A percentile compares a stretch with the other conserved stretches of the same genome.
Conservation (phyloP, 2,888 invertebrate species). For the Drosophila kambysellisi region DNA sequence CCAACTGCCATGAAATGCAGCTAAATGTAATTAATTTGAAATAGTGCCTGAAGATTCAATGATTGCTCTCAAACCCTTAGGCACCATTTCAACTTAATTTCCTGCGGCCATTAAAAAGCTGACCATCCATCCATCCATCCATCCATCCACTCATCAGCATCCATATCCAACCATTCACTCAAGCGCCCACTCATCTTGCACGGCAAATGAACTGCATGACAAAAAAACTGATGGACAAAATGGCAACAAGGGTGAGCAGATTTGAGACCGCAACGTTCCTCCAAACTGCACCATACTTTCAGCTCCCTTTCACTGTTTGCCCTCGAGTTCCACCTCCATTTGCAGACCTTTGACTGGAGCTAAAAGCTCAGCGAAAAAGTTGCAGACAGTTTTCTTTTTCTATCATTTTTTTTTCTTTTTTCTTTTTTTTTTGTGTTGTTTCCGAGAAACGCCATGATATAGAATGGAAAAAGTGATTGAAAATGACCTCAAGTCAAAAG, state of each 20-base stretch:
- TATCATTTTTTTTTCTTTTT: slow-evolving; percentile 12
- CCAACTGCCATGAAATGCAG: slow-evolving; percentile 17
- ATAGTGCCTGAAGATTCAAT: slow-evolving; percentile 20
- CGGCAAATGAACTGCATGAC: slow-evolving; percentile 65
- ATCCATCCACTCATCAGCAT: slow-evolving; percentile 23
- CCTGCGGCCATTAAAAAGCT: slow-evolving; percentile 49
- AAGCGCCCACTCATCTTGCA: slow-evolving; percentile 61
- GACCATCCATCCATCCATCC: slow-evolving; percentile 49
- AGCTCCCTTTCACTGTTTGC: neutral
- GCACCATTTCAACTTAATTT: slow-evolving; percentile 53
- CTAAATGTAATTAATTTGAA: slow-evolving; percentile 53
- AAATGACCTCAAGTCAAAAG: slow-evolving; percentile 79
- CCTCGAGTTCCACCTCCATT: slow-evolving; percentile 3
- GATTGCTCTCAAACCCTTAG: slow-evolving; percentile 36
- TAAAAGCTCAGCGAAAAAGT: slow-evolving; percentile 56
- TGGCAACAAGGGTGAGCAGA: slow-evolving; percentile 45
- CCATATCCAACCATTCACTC: slow-evolving; percentile 41
- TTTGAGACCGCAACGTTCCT: slow-evolving; percentile 61
- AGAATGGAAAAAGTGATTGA: slow-evolving; percentile 77
- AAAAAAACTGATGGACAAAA: slow-evolving; percentile 39
- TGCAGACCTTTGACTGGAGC: slow-evolving; percentile 39
- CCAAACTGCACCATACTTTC: slow-evolving; percentile 12
- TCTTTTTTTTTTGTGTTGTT: slow-evolving; percentile 33
- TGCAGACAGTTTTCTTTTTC: slow-evolving; percentile 48
- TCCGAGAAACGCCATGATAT: slow-evolving; percentile 52